A percentile compares a stretch with the other conserved stretches of the same genome.
Conservation (phyloP, 64 coral and sea anemone species). For the Porites lutea region DNA sequence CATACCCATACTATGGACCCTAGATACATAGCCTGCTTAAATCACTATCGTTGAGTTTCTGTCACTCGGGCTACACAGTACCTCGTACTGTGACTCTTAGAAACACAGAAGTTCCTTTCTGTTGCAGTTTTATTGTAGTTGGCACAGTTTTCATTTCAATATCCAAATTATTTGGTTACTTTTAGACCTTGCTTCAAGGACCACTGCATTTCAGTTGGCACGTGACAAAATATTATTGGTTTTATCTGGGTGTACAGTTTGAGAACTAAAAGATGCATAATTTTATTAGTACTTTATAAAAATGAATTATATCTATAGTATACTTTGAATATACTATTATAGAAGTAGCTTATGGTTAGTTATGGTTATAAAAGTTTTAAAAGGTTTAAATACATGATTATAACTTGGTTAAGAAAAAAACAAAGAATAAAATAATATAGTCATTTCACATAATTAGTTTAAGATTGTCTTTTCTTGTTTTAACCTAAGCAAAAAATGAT, state of each 20-base stretch:
- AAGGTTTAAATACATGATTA: constrained; percentile 16
- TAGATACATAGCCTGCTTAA: constrained; percentile 1
- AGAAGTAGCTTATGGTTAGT: constrained; percentile 4
- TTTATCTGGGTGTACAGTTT: constrained; percentile 2
- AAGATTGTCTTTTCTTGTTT: constrained; percentile 11
- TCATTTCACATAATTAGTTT: background rate
- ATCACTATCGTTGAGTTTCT: background rate
- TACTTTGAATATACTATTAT: background rate
- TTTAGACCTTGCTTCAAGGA: constrained; percentile 9
- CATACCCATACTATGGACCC: constrained; percentile 41
- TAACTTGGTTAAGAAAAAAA: constrained; percentile 19
- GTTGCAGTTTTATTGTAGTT: constrained; percentile 14
- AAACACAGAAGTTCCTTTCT: constrained; percentile 18
- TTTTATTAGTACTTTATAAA: constrained; percentile 8
- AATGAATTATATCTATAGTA: background rate
- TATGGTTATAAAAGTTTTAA: constrained; percentile 2
- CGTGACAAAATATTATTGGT: constrained; percentile 1
- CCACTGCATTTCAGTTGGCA: constrained; percentile 2
- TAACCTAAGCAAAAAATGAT: constrained; percentile 9
- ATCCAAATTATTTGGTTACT: constrained; percentile 15
- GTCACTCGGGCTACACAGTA: background rate
- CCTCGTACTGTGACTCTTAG: background rate
- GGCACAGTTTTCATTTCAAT: background rate
- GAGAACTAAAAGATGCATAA: background rate
- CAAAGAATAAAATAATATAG: background rate